phyloP scores from a whole-genome alignment of 1,140 invertebrate genomes.

The Hormaphis cornu region DNA sequence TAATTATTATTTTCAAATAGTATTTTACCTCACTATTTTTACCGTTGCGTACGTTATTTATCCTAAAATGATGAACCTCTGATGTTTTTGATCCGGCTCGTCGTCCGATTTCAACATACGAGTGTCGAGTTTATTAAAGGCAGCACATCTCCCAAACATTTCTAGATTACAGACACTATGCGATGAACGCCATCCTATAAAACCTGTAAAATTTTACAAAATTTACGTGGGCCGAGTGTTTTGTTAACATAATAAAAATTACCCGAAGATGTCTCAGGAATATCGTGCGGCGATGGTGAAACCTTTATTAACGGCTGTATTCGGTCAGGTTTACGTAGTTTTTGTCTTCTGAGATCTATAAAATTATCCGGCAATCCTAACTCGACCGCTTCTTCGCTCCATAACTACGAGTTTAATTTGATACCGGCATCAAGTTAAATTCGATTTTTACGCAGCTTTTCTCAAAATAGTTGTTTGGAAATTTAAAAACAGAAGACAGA shows the following conservation, averaged over 20 bases:
- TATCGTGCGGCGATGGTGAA: slow-evolving; percentile 30
- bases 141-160: slow-evolving; percentile 41
- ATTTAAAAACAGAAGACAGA: too few species aligned
- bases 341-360: slow-evolving; percentile 25
- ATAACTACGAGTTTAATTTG: slow-evolving; percentile 1
- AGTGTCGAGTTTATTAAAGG: slow-evolving; percentile 40
- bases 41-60: not conserved
- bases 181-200: slow-evolving; percentile 44
- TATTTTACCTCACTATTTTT: not conserved
- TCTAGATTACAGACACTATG: slow-evolving; percentile 42
- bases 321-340: slow-evolving; percentile 23
- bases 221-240: not conserved
- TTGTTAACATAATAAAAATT: not conserved
- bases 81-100: slow-evolving; percentile 26
- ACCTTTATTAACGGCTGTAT: slow-evolving; percentile 14
- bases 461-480: too few species aligned
- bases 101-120: slow-evolving; percentile 18
- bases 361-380: slow-evolving; percentile 32
- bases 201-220: slow-evolving; percentile 40
- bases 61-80: slow-evolving; percentile 32
- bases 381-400: slow-evolving; percentile 21
- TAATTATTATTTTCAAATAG: not conserved
- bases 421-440: too few species aligned
- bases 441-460: too few species aligned
- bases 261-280: slow-evolving; percentile 26